Evolutionary conservation across 2,113 vertebrate species (phyloP), one percentile per base, ranked within the genome.

Genomic region (Zapus hudsonius): DNA sequence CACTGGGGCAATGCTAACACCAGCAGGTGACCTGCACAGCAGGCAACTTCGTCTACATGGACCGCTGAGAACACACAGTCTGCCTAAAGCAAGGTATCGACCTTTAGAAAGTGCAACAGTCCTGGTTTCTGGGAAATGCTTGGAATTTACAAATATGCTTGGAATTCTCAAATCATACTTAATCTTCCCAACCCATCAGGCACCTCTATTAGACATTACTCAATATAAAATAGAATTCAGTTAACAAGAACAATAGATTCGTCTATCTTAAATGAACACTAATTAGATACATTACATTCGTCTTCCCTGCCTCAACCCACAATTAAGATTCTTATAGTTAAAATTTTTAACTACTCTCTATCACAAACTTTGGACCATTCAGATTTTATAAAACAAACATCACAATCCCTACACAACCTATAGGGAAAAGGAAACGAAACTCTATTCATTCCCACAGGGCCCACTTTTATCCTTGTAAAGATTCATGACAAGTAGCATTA

Each of bases 11-110:
- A 92, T 91, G 97, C 95, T 97, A 97, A 97, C 93, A 95, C 94
- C 97, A 79, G 93, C 85, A 64, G 96, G 94, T 96, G 97, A 98
- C 97, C 94, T 98, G 97, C 97, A 98, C 95, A 97, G 94, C 57
- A 97, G 96, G 96, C 92, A 69, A 96, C 93, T 97, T 98, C 94
- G 90, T 94, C 97, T 87, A 96, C 59, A 97, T 20, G 97, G 92
- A 97, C 89, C 85, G 96, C 85, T 88, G 87, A 91, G 86, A 89
- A 93, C 92, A 91, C 27, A 93, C 52, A 79, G 85, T 93, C 94
- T 90, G 42, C 38, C 73, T 80, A 67, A 61, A 96, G 95, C 93
- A 87, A 80, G 91, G 23, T 55, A 44, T 87, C 76, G 95, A 96
- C 78, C 42, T 92, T 95, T 27, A 76, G 29, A 55, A 44, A 47